Evolutionary conservation across 2,888 invertebrate species (phyloP).

Genomic region (Galerucella pusilla): DNA sequence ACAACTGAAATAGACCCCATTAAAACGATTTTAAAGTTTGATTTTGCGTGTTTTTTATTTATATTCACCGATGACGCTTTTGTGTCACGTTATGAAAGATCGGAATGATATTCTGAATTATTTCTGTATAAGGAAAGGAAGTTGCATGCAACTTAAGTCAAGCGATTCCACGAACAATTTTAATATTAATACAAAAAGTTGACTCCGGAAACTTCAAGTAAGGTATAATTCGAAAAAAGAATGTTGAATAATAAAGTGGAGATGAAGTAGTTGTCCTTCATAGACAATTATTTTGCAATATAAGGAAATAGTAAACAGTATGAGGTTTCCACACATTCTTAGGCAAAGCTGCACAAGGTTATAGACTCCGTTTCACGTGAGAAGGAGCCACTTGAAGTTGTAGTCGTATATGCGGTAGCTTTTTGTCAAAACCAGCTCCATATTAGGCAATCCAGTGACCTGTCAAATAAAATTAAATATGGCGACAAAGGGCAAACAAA

Average conservation of each 20-base stretch:
- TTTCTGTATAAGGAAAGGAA: constrained; percentile 3
- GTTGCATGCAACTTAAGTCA: constrained; percentile 2
- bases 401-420: too few relatives aligned
- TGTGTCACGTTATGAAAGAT: constrained; percentile 6
- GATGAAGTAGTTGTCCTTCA: not conserved
- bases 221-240: not conserved
- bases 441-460: too few relatives aligned
- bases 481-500: too few relatives aligned
- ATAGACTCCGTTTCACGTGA: too few relatives aligned
- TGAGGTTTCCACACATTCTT: too few relatives aligned
- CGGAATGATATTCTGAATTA: constrained; percentile 9
- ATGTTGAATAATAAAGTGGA: not conserved
- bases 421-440: too few relatives aligned
- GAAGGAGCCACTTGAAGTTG: too few relatives aligned
- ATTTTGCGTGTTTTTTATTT: not conserved
- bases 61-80: not conserved
- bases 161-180: not conserved
- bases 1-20: not conserved
- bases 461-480: too few relatives aligned
- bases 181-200: constrained; percentile 1
- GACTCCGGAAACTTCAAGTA: not conserved
- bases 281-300: not conserved
- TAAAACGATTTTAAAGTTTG: not conserved
- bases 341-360: too few relatives aligned
- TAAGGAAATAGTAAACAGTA: too few relatives aligned